Base-by-base conservation (phyloP, 2,113 vertebrate species). In the Nyctibius bracteatus region DNA sequence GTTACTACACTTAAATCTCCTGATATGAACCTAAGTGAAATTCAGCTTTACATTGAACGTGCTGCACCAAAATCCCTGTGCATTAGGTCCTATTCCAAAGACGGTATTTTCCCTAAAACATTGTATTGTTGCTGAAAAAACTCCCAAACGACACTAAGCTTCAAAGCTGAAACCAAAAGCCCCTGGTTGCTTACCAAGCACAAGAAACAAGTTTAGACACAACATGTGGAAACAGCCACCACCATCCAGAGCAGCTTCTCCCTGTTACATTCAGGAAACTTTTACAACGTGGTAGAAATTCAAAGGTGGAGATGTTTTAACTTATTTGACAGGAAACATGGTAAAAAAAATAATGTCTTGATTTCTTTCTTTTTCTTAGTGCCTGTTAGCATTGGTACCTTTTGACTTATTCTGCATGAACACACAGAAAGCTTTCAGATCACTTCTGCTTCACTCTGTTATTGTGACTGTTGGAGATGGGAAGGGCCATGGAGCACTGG, bases 301-400 rank as follows among this genome's bases (percentile, higher is more conserved):
- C 7, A 18, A 46, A 72, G 9, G 17, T 11, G 54, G 57, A 66
- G 31, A 21, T n/a, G 3, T 62, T 85, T 66, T 57, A 65, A 51
- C 12, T 91, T 81, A 14, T 5, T 44, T 58, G 31, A 67, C 10
- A 73, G 20, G 41, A 90, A 85, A 72, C 4, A 6, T 14, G 19
- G 4, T 10, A 3, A 0, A 2, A 2, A 11, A 33, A 52, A 47
- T 5, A 1, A 16, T 44, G 2, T 43, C 6, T 62, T 37, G 4
- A 4, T 54, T 47, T 61, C 49, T 86, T 75, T 31, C 46, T 44
- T 74, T 81, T 68, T 58, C 43, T 28, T 27, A 27, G 7, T 41
- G 41, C 46, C 46, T 52, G 22, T 67, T 74, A 77, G 35, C 44
- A 30, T 24, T 14, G 1, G 1, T 46, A 31, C 47, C 11, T 55